These are phyloP conservation scores for Noctua fimbriata DNA, from an alignment of 2,888 invertebrate species.

Conservation along the genomic window DNA sequence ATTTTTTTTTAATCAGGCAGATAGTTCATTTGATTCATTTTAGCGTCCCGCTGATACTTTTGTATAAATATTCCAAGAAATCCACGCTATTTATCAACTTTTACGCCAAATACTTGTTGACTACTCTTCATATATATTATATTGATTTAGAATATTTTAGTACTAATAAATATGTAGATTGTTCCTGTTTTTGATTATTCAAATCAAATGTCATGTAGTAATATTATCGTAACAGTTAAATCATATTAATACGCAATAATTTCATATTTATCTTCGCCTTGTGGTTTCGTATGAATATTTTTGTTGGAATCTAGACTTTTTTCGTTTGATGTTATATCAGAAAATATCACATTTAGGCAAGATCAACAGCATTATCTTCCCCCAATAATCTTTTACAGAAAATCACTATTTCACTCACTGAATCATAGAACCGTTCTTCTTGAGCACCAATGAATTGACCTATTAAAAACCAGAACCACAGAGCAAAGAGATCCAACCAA, in stretches of 20 bases:
- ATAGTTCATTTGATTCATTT: not conserved
- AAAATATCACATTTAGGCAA: not conserved
- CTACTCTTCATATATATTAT: not conserved
- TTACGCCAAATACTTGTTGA: conserved; percentile 15
- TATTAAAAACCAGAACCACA: not conserved
- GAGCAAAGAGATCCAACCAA: not conserved
- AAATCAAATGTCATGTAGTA: not conserved
- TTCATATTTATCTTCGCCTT: not conserved
- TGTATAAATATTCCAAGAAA: conserved; percentile 6
- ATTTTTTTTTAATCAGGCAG: not conserved
- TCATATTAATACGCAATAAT: not conserved
- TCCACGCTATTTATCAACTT: not conserved
- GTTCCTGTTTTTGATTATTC: conserved; percentile 23
- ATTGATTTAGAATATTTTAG: conserved; percentile 9
- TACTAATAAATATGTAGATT: conserved; percentile 29
- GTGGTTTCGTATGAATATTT: not conserved
- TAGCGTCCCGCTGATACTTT: not conserved
- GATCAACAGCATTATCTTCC: not conserved
- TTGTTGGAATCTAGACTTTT: not conserved
- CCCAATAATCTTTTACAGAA: not conserved
- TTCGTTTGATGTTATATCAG: not conserved
- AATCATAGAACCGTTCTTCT: not conserved
- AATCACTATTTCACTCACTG: not conserved
- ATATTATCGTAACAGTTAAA: conserved; percentile 28
- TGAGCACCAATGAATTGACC: not conserved